A percentile compares a stretch with the other conserved stretches of the same genome.
Evolutionary conservation across 2,113 vertebrate genomes (phyloP).

Genomic region (Apeltes quadracus): DNA sequence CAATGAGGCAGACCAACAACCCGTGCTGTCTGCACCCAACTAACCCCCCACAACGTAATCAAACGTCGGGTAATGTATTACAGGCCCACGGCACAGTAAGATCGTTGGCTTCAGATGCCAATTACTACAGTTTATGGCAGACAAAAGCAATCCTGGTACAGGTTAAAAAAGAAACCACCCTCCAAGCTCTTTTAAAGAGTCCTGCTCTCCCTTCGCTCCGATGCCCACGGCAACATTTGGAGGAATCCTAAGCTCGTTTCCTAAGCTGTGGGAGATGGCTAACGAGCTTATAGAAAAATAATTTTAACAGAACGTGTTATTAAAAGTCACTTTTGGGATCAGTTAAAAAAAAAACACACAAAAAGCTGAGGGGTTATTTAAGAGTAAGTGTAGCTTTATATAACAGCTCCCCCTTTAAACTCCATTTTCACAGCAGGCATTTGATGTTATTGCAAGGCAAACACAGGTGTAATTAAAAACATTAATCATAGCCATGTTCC

Average conservation of each 20-base stretch:
- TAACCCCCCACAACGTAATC: not conserved
- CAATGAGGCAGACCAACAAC: not conserved
- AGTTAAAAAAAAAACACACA: not conserved
- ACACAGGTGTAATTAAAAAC: constrained; percentile 1
- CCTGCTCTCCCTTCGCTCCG: not conserved
- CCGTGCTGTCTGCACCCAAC: not conserved
- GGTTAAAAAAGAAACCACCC: not conserved
- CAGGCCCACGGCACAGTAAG: not conserved
- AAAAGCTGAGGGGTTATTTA: constrained; percentile 3
- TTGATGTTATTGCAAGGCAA: not conserved
- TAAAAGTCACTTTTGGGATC: not conserved
- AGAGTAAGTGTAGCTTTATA: constrained; percentile 1
- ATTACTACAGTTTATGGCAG: not conserved
- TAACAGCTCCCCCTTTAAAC: constrained; percentile 6
- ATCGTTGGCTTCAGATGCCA: not conserved
- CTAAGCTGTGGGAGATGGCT: not conserved
- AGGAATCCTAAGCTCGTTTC: not conserved
- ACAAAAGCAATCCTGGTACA: not conserved
- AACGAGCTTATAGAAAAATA: not conserved
- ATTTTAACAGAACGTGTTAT: not conserved
- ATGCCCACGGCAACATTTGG: not conserved
- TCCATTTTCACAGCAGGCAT: not conserved
- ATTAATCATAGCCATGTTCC: not conserved
- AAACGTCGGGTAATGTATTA: not conserved
- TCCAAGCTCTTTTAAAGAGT: not conserved